phyloP scores from a whole-genome alignment of 1,140 invertebrate species.

The Danaus melanippus region DNA sequence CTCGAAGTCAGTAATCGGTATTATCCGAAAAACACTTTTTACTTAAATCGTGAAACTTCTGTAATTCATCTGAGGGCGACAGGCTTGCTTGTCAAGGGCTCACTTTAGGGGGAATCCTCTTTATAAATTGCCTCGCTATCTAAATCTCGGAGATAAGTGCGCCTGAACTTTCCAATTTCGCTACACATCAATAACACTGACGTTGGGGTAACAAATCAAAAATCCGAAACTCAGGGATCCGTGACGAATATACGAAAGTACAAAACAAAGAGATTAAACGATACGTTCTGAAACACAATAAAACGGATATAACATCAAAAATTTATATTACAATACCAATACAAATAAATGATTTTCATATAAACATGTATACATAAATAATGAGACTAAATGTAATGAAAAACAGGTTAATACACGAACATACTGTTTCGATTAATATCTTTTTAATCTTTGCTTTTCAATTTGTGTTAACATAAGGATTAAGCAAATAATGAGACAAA shows the following conservation, averaged over 20 bases:
- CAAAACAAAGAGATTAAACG: constrained; percentile 7
- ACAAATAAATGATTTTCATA: too few species aligned
- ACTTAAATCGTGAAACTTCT: constrained; percentile 7
- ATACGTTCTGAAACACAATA: background rate
- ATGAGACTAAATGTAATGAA: too few species aligned
- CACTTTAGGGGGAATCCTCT: constrained; percentile 55
- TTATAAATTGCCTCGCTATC: constrained; percentile 69
- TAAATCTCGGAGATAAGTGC: constrained; percentile 68
- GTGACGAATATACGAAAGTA: constrained; percentile 34
- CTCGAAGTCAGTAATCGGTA: too few species aligned
- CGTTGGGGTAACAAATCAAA: constrained; percentile 61
- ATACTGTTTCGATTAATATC: too few species aligned
- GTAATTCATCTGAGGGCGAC: constrained; percentile 24
- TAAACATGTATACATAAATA: too few species aligned
- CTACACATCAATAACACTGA: constrained; percentile 69
- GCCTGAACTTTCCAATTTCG: constrained; percentile 69
- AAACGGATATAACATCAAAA: too few species aligned
- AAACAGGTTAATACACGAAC: too few species aligned
- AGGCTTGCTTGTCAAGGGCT: constrained; percentile 42
- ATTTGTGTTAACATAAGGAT: too few species aligned
- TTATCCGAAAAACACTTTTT: too few species aligned
- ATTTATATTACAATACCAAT: too few species aligned
- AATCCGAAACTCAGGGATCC: constrained; percentile 35
- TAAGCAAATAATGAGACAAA: too few species aligned
- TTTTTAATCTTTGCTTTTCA: too few species aligned